phyloP scores from a whole-genome alignment of 2,797 vertebrate species.

The Anguilla pacifica region DNA sequence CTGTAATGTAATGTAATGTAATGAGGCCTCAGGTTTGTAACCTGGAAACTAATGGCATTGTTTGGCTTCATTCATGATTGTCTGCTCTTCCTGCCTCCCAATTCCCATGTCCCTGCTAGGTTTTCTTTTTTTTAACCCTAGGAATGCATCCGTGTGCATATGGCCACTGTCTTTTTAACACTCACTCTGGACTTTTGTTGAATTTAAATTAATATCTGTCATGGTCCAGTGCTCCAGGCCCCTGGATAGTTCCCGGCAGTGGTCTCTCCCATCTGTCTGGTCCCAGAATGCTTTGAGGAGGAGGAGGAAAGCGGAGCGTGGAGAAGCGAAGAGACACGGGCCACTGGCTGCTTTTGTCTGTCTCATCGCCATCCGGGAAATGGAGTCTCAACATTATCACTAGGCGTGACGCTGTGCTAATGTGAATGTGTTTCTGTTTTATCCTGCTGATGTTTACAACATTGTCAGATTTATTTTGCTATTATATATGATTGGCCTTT shows the following conservation, averaged over 20 bases:
- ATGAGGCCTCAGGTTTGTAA: not conserved
- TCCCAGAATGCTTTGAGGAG: not conserved
- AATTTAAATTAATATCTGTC: conserved; percentile 8
- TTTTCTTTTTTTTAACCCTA: not conserved
- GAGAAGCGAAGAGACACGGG: not conserved
- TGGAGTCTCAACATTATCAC: no score
- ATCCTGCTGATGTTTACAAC: not conserved
- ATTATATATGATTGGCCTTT: not conserved
- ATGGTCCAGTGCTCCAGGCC: not conserved
- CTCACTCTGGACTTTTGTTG: not conserved
- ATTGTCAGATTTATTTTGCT: not conserved
- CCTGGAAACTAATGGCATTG: not conserved
- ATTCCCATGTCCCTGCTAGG: not conserved
- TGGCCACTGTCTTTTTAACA: not conserved
- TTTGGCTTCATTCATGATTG: not conserved
- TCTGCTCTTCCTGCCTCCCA: not conserved
- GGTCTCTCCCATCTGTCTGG: not conserved
- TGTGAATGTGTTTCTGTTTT: not conserved
- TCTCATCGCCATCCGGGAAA: not conserved
- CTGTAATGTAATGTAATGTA: no score
- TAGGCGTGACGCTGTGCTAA: not conserved
- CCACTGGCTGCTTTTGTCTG: not conserved
- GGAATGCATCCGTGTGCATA: not conserved
- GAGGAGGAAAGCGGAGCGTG: not conserved
- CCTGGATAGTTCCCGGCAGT: not conserved